These are phyloP conservation scores for Nebria ingens DNA, from an alignment of 1,140 invertebrate genomes.

Conservation along the genomic window DNA sequence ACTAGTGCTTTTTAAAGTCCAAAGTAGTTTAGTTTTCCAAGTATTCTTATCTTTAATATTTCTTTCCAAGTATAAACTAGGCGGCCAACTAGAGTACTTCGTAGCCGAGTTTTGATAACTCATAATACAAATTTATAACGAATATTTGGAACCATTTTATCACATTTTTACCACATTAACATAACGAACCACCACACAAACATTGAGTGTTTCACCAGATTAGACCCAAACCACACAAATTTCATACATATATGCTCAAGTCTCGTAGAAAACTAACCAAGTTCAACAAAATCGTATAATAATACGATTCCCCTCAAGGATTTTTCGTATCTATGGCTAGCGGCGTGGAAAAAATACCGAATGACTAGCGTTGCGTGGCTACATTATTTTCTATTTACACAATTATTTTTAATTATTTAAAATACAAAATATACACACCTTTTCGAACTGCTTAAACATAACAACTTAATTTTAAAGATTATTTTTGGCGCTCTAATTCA, in stretches of 20 bases:
- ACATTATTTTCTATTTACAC: no score
- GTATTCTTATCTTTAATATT: background rate
- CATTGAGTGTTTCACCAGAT: background rate
- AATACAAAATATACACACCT: no score
- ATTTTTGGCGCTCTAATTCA: no score
- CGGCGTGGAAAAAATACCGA: no score
- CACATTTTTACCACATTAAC: background rate
- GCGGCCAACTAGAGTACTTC: background rate
- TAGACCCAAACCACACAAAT: no score
- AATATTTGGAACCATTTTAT: background rate
- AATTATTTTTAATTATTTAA: no score
- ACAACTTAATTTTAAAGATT: no score
- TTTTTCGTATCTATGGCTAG: no score
- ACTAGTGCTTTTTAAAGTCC: background rate
- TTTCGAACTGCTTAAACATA: no score
- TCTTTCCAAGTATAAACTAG: background rate
- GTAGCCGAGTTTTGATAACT: background rate
- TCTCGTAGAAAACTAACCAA: background rate
- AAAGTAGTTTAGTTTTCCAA: conserved; percentile 1
- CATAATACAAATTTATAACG: background rate
- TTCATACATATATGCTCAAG: background rate
- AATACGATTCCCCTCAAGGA: no score
- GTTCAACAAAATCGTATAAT: no score
- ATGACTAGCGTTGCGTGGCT: no score
- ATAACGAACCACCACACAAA: background rate